These are phyloP conservation scores for Pseudoips prasinana DNA, from an alignment of 2,888 invertebrate species.

Conservation along the genomic window DNA sequence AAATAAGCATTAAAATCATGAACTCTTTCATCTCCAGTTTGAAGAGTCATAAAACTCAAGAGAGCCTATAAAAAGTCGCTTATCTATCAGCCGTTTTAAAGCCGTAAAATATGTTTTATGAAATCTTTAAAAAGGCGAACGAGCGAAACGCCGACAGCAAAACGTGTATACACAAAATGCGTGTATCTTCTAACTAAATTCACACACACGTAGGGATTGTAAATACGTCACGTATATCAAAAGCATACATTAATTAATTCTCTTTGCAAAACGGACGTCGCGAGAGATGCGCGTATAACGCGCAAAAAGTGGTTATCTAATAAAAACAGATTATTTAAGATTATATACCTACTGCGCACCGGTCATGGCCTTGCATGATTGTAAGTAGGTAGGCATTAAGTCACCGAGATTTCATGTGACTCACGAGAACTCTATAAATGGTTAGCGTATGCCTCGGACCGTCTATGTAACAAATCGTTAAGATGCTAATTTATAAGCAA, in stretches of 20 bases:
- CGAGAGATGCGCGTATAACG: no score
- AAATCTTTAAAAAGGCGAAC: no score
- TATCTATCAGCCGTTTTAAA: slow-evolving; percentile 24
- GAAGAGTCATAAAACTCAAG: slow-evolving; percentile 34
- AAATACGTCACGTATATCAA: no score
- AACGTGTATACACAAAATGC: no score
- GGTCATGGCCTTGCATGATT: slow-evolving; percentile 24
- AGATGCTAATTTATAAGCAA: slow-evolving; percentile 32
- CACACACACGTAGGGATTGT: no score
- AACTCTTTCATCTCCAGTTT: slow-evolving; percentile 34
- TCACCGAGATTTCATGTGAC: slow-evolving; percentile 45
- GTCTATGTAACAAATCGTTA: slow-evolving; percentile 10
- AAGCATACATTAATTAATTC: no score
- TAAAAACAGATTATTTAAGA: slow-evolving; percentile 33
- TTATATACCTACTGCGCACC: slow-evolving; percentile 19
- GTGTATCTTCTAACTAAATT: no score
- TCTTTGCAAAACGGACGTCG: no score
- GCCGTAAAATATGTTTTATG: slow-evolving; percentile 11
- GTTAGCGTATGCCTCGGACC: slow-evolving; percentile 24
- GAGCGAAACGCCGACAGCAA: no score
- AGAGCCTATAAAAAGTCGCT: slow-evolving; percentile 32
- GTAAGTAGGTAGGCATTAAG: slow-evolving; percentile 36
- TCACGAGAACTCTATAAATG: slow-evolving; percentile 41
- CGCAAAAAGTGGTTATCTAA: slow-evolving; percentile 24
- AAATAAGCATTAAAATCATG: no score